phyloP scores from a whole-genome alignment of 2,113 vertebrate species.

The Istiophorus platypterus region DNA sequence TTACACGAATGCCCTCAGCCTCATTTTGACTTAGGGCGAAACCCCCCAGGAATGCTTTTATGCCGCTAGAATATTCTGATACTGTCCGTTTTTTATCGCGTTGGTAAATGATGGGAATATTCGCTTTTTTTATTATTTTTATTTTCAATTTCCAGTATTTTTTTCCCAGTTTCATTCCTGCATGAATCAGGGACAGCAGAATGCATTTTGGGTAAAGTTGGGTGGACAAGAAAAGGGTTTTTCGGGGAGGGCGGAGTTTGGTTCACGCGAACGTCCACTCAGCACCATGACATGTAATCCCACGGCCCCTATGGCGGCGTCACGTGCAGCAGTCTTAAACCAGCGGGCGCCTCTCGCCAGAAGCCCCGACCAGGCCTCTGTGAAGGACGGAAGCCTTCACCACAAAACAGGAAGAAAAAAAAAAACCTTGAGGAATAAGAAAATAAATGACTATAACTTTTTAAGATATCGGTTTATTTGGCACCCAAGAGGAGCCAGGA shows the following conservation, averaged over 20 bases:
- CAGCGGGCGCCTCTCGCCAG: no score
- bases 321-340: no score
- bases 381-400: no score
- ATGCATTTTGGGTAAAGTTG: conserved; percentile 61
- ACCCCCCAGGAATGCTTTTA: conserved; percentile 32
- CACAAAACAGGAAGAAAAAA: no score
- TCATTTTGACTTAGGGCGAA: conserved; percentile 34
- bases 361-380: no score
- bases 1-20: conserved; percentile 19
- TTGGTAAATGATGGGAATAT: neutral
- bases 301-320: no score
- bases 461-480: no score
- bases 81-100: conserved; percentile 9
- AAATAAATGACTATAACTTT: no score
- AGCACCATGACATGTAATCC: conserved; percentile 55
- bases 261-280: conserved; percentile 51
- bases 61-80: conserved; percentile 14
- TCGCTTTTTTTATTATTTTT: neutral
- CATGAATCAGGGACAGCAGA: conserved; percentile 67
- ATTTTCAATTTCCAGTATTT: neutral
- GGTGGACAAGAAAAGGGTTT: conserved; percentile 38
- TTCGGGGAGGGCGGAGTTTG: conserved; percentile 29
- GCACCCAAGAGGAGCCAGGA: conserved; percentile 57
- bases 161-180: conserved; percentile 53
- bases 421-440: no score